Percentiles rank a stretch among this genome's conserved stretches.
These are phyloP conservation scores for Anser brachyrhynchus DNA, from an alignment of 2,113 vertebrate species.

Conservation along the genomic window DNA sequence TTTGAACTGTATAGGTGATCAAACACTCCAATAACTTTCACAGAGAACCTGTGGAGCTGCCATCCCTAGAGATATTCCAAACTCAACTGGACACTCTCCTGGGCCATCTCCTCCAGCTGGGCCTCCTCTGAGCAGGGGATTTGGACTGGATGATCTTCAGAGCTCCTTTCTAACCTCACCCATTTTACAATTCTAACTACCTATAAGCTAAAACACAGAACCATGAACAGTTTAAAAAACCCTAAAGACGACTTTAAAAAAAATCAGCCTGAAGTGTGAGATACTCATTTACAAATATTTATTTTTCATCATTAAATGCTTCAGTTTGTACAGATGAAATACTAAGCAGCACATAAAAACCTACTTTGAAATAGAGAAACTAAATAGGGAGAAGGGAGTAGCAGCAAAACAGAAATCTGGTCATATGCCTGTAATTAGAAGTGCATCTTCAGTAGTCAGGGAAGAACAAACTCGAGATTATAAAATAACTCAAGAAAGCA, in stretches of 20 bases:
- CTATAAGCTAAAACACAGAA: not conserved
- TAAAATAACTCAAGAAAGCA: slow-evolving; percentile 17
- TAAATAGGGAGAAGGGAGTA: not conserved
- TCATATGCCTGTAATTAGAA: not conserved
- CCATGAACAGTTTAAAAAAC: not conserved
- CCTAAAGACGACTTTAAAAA: not conserved
- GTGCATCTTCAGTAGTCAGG: not conserved
- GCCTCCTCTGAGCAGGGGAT: not conserved
- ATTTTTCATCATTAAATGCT: not conserved
- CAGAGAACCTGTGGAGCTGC: not conserved
- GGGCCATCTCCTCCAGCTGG: not conserved
- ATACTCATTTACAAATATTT: not conserved
- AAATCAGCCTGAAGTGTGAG: not conserved
- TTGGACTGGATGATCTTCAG: rapidly evolving
- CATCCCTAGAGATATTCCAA: not conserved
- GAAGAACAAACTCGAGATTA: not conserved
- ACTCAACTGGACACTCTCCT: not conserved
- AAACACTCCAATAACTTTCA: not conserved
- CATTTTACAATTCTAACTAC: not conserved
- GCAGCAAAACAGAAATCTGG: not conserved
- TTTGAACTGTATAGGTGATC: not conserved
- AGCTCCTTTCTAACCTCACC: not conserved
- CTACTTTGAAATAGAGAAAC: not conserved
- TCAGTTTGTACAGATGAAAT: not conserved
- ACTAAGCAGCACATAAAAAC: not conserved